Evolutionary conservation across 2,113 vertebrate genomes (phyloP), one percentile per base, ranked within the genome.

Genomic region (Tylochromis polylepis): DNA sequence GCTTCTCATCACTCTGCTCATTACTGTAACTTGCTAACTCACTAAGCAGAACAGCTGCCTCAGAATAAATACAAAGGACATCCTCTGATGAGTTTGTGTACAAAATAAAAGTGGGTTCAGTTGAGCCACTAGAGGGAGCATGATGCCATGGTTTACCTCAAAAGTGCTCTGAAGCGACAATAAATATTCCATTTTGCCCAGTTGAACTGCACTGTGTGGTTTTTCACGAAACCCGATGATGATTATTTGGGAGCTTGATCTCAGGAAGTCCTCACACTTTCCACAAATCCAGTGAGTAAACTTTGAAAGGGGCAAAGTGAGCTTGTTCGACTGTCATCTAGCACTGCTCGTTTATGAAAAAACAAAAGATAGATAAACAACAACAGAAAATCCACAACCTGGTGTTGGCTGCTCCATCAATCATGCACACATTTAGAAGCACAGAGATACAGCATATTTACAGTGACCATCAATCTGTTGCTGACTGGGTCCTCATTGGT

Each of bases 81-180:
- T 72, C 12, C 51, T 56, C 27, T 11, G 41, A 4, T 5, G 57
- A 8, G 31, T 56, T 16, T 43, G 34, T 65, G 29, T 55, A 49
- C 6, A 43, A 77, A 80, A 43, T 77, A 8, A 72, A 12, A 24
- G 14, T 14, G 51, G 6, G 10, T 20, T 12, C 16, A 20, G 70
- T 31, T 8, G 22, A 77, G 49, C 92, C 93, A 93, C 88, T 88
- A 94, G 92, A 91, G 91, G 93, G 93, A 67, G 91, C 20, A 0
- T n/a, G 38, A 29, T 0, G 9, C 88, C 85, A 55, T 2, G 11
- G 11, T 87, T 87, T 82, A 56, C 57, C 31, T 81, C 57, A 81
- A 79, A 55, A 49, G 55, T 41, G 46, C 43, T 49, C 29, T 8
- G 58, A 72, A 59, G 62, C 22, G 8, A 34, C 57, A 87, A 29